These are phyloP conservation scores for Lampris megalopsis DNA, from an alignment of 2,113 vertebrate species.

Conservation along the genomic window DNA sequence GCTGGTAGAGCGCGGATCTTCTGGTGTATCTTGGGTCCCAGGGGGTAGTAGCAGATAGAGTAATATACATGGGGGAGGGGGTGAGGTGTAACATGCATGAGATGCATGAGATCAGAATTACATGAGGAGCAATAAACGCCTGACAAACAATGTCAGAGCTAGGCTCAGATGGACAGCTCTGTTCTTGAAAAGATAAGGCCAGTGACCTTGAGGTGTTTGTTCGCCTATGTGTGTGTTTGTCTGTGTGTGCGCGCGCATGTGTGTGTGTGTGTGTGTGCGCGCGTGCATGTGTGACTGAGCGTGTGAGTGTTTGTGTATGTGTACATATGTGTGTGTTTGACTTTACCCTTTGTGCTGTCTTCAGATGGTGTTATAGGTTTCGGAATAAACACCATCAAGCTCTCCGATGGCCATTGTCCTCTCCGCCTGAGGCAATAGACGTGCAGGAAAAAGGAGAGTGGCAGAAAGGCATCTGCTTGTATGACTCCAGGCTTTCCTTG, in stretches of 20 bases:
- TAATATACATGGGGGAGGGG: conserved; percentile 5
- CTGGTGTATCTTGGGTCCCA: conserved; percentile 16
- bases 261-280: neutral
- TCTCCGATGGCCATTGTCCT: conserved; percentile 69
- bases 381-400: conserved; percentile 26
- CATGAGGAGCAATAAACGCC: conserved; percentile 38
- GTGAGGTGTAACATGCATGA: conserved; percentile 23
- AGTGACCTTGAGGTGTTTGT: conserved; percentile 60
- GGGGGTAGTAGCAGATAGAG: neutral
- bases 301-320: neutral
- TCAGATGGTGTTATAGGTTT: conserved; percentile 52
- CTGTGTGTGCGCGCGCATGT: conserved; percentile 25
- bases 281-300: neutral
- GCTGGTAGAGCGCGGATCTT: conserved; percentile 26
- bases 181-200: conserved; percentile 51
- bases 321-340: neutral
- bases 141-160: conserved; percentile 49
- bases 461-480: conserved; percentile 42
- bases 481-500: conserved; percentile 54
- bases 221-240: conserved; percentile 9
- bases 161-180: conserved; percentile 42
- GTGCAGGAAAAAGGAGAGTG: conserved; percentile 39
- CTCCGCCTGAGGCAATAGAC: conserved; percentile 40
- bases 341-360: conserved; percentile 27
- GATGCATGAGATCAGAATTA: conserved; percentile 44